Evolutionary conservation across 1,140 invertebrate species (phyloP), one percentile per base, ranked within the genome.

Genomic region (Calycopis cecrops): DNA sequence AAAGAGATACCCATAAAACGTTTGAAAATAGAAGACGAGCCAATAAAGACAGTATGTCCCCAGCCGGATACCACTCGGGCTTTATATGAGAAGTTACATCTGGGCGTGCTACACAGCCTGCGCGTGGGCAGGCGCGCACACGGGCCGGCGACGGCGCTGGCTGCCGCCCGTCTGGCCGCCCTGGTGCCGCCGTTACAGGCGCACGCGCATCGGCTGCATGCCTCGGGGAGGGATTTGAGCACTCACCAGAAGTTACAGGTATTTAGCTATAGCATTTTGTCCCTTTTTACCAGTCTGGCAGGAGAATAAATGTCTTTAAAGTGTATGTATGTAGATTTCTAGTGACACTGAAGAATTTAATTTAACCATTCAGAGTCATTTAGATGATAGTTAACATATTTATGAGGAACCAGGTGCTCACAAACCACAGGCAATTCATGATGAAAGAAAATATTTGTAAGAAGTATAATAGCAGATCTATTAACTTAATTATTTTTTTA

Each of bases 91-190:
- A 89, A 91, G 57, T 71, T 93, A 11, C 92, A 93, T 70, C 71
- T 93, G n/a, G 91, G 89, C 10, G 81, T 93, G 0, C 67, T 93
- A 40, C 88, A 92, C 59, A 91, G 91, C 49, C 74, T 93, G 35
- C 73, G 90, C 9, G 90, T 91, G 51, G 89, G 90, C 14, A 79
- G 84, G 17, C 58, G 70, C 17, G 67, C 75, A 0, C 84, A 79
- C 35, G 87, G 88, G 1, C 87, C 90, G 3, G 88, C 91, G 0
- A 89, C 90, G 4, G 90, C 90, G 0, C 76, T 92, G n/a, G 88
- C 87, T 60, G 88, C 88, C 6, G 89, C 91, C 63, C 89, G 91
- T 65, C 69, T 92, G n/a, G 74, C 86, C 10, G 79, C 81, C 8
- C 73, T 91, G 11, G 81, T 89, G 0, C 71, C 79, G 17, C 71